Evolutionary conservation across 1,140 invertebrate genomes (phyloP), one percentile per base, ranked within the genome.

Genomic region (Lordiphosa collinella): DNA sequence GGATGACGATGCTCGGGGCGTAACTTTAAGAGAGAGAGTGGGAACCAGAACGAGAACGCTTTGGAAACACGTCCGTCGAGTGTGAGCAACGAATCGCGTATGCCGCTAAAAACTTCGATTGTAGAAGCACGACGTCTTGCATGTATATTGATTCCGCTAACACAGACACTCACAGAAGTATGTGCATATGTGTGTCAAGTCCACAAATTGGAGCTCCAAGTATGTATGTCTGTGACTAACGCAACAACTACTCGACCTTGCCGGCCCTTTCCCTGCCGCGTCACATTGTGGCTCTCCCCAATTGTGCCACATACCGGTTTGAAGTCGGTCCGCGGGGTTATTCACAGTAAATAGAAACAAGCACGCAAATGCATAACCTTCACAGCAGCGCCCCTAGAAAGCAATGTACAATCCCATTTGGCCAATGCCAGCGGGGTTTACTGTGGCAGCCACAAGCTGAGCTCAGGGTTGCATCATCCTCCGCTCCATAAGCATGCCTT

Each of bases 51-150:
- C 25, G 51, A 41, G 51, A 34, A 52, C 32, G 22, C n/a, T n/a
- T n/a, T n/a, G n/a, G n/a, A n/a, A n/a, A 61, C 72, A 82, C 76
- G 76, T 76, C 76, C 58, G 78, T 67, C 58, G 61, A 50, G 58
- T 46, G 59, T 67, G 78, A 76, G 56, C 62, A 62, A 63, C 67
- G 46, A 76, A 72, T 80, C 58, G 66, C 51, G 52, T 76, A 63
- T 80, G 76, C 52, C 36, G 52, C 71, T 48, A 46, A 49, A 48
- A 49, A 66, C 71, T 70, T 59, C 58, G 49, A 46, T 55, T 35
- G 37, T 57, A 37, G 54, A 57, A 52, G 40, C 18, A 9, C 44
- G 53, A 22, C 65, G 60, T 22, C 52, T 48, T 36, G 52, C 40
- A 25, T 29, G 32, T 13, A 35, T 63, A 47, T 55, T 47, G 51